These are phyloP conservation scores for Henricia sp. DNA, from an alignment of 53 echinoderm and acorn worm genomes.

Conservation along the genomic window DNA sequence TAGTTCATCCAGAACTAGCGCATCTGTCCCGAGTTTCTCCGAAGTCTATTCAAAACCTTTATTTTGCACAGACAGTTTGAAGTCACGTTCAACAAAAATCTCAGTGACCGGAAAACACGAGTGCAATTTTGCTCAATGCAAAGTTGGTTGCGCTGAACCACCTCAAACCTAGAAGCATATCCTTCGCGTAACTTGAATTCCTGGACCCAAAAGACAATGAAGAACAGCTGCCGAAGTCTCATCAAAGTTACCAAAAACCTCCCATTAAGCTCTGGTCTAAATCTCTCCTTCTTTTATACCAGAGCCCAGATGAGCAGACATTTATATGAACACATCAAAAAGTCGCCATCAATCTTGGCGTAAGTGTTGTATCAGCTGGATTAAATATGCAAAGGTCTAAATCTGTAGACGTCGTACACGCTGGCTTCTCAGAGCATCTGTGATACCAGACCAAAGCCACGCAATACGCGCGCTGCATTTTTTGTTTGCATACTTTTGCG, in stretches of 20 bases:
- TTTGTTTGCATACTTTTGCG: neutral
- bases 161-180: constrained; percentile 12
- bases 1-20: no score
- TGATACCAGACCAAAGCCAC: neutral
- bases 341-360: constrained; percentile 22
- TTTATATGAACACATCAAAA: constrained; percentile 39
- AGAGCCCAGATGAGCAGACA: constrained; percentile 21
- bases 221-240: neutral
- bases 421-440: neutral
- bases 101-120: constrained; percentile 2
- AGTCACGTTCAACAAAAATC: constrained; percentile 26
- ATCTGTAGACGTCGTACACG: neutral
- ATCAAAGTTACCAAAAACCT: constrained; percentile 5
- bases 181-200: constrained; percentile 6
- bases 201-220: constrained; percentile 2
- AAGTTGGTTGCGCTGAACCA: no score
- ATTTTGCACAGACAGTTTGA: no score
- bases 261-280: neutral
- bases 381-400: neutral
- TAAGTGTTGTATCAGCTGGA: constrained; percentile 8
- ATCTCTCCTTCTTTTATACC: neutral
- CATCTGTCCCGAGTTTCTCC: no score
- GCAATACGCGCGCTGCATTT: neutral
- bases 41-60: no score
- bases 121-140: no score